These are phyloP conservation scores for Mus caroli DNA, from an alignment of 2,797 vertebrate species.

Conservation along the genomic window DNA sequence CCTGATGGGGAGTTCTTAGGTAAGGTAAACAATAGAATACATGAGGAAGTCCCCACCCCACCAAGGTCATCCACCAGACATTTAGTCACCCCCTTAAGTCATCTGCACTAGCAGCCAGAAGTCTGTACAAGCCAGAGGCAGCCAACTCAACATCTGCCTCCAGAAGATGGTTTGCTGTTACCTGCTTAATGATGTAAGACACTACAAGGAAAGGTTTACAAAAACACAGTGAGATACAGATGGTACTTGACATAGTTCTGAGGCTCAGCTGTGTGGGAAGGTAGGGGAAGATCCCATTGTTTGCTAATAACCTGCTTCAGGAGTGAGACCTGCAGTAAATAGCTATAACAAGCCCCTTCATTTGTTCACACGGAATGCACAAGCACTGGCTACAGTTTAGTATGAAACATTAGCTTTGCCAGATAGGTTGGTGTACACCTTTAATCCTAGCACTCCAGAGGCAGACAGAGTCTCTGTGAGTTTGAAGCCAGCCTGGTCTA, in stretches of 20 bases:
- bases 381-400: not conserved
- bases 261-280: not conserved
- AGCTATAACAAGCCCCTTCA: not conserved
- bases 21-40: not conserved
- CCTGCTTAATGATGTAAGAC: not conserved
- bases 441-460: not conserved
- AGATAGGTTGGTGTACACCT: not conserved
- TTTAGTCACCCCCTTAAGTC: not conserved
- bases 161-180: not conserved
- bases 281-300: not conserved
- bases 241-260: not conserved
- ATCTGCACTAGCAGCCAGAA: not conserved
- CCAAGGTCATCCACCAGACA: fast-evolving
- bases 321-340: not conserved
- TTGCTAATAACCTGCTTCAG: not conserved
- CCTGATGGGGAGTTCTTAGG: not conserved
- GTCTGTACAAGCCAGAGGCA: not conserved
- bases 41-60: not conserved
- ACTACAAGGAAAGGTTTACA: not conserved
- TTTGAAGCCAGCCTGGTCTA: not conserved
- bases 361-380: not conserved
- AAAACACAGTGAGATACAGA: not conserved
- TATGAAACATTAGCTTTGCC: not conserved
- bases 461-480: not conserved
- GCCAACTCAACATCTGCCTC: not conserved